phyloP scores from a whole-genome alignment of 2,888 invertebrate species.

The Cecidostiba fungosa region DNA sequence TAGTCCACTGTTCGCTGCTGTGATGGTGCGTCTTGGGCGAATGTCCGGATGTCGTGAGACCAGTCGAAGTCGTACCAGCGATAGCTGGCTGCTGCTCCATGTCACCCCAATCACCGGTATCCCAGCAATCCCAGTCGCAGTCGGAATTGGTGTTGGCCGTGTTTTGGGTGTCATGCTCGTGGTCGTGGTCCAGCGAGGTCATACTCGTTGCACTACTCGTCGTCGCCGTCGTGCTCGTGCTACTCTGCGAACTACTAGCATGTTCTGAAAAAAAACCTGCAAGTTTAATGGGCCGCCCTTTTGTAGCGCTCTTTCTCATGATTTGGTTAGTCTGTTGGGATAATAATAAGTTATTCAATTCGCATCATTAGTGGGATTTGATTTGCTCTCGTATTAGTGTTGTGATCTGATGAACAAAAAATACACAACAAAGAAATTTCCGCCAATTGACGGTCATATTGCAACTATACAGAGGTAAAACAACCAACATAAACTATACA shows the following conservation, averaged over 20 bases:
- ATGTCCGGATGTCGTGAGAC: slow-evolving; percentile 81
- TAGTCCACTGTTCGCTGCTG: slow-evolving; percentile 91
- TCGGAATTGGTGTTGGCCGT: slow-evolving; percentile 86
- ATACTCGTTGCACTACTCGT: slow-evolving; percentile 94
- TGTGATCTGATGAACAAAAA: background rate
- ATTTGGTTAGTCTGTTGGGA: slow-evolving; percentile 48
- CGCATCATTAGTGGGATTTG: background rate
- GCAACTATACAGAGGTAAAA: too few relatives aligned
- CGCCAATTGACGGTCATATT: too few relatives aligned
- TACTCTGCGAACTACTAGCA: slow-evolving; percentile 83
- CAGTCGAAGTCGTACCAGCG: slow-evolving; percentile 72
- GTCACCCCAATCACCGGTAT: slow-evolving; percentile 94
- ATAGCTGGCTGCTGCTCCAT: slow-evolving; percentile 85
- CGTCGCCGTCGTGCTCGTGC: slow-evolving; percentile 93
- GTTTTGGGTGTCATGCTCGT: slow-evolving; percentile 87
- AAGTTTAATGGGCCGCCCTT: slow-evolving; percentile 44
- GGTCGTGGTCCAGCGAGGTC: slow-evolving; percentile 91
- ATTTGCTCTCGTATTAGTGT: too few relatives aligned
- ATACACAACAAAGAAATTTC: background rate
- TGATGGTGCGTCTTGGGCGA: slow-evolving; percentile 82
- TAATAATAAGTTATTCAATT: slow-evolving; percentile 25
- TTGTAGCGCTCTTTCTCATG: background rate
- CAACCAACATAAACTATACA: too few relatives aligned
- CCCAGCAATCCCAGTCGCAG: slow-evolving; percentile 94
- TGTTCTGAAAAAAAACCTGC: slow-evolving; percentile 83